Evolutionary conservation across 1,140 invertebrate species (phyloP), one percentile per base, ranked within the genome.

Genomic region (Ceratina australensis): DNA sequence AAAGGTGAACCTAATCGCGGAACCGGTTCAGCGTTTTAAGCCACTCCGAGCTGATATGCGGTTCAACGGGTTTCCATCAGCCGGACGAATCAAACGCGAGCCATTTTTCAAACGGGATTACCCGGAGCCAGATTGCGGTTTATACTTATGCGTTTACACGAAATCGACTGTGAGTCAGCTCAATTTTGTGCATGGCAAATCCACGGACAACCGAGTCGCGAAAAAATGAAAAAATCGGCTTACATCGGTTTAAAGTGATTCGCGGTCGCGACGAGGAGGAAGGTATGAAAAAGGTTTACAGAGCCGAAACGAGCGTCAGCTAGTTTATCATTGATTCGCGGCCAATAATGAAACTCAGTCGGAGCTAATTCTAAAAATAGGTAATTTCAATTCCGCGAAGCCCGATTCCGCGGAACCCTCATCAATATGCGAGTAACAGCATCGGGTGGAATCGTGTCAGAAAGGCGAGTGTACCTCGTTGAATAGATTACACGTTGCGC

Each of bases 131-230:
- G 63, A 66, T 74, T 67, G 72, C 63, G 72, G 63, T 67, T 66
- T 74, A 74, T 74, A 67, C 57, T 66, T 74, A 66, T 42, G 50
- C 54, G 50, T 67, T 74, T 74, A 42, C 52, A 33, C 26, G 72
- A 54, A 57, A 74, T 67, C 63, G 26, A 47, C 63, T 28, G 63
- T 56, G 47, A 74, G 63, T 42, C 72, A 57, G 33, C 63, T 47
- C n/a, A 65, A 54, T 74, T 74, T 49, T 67, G 61, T 67, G 50
- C 28, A 20, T 24, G 49, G 50, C 15, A n/a, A 26, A 10, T 22
- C 7, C 33, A 15, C 22, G 16, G 63, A 0, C 18, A n/a, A 67
- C 33, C 63, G 28, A 42, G 63, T 56, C 54, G 24, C 61, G 57
- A 52, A 33, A 57, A 57, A 74, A 47, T 42, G 33, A 57, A 54